phyloP scores from a whole-genome alignment of 1,140 invertebrate species.

The Lucilia cuprina region DNA sequence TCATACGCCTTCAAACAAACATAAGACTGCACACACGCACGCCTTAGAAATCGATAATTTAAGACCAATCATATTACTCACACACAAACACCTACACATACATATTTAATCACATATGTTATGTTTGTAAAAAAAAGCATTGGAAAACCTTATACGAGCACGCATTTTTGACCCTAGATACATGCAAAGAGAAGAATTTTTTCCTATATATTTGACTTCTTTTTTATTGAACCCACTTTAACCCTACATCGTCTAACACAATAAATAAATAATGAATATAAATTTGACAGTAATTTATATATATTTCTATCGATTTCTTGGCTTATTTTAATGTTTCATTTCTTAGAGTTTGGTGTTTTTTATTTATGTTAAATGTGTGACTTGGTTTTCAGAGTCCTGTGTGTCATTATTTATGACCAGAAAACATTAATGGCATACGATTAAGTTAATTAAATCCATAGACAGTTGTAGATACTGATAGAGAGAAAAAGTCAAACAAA shows the following conservation, averaged over 20 bases:
- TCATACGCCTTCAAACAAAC: too few relatives aligned
- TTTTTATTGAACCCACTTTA: neutral
- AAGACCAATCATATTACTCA: neutral
- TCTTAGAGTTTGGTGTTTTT: neutral
- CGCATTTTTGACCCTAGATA: neutral
- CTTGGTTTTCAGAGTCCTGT: neutral
- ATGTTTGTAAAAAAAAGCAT: too few relatives aligned
- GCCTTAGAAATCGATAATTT: neutral
- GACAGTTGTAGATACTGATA: neutral
- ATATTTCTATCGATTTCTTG: neutral
- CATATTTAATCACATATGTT: too few relatives aligned
- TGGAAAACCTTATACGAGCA: too few relatives aligned
- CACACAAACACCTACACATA: neutral
- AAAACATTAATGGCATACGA: neutral
- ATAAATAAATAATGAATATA: neutral
- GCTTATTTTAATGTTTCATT: neutral
- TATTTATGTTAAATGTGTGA: neutral
- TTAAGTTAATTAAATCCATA: constrained; percentile 1
- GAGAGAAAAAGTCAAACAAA: neutral
- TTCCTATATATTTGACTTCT: neutral
- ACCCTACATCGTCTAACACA: neutral
- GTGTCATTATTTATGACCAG: neutral
- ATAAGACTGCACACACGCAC: neutral
- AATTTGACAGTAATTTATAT: neutral
- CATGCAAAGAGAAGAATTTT: neutral